Percentiles rank a stretch among this genome's conserved stretches.
These are phyloP conservation scores for Protomyctophum bolini DNA, from an alignment of 2,113 vertebrate species.

Conservation along the genomic window DNA sequence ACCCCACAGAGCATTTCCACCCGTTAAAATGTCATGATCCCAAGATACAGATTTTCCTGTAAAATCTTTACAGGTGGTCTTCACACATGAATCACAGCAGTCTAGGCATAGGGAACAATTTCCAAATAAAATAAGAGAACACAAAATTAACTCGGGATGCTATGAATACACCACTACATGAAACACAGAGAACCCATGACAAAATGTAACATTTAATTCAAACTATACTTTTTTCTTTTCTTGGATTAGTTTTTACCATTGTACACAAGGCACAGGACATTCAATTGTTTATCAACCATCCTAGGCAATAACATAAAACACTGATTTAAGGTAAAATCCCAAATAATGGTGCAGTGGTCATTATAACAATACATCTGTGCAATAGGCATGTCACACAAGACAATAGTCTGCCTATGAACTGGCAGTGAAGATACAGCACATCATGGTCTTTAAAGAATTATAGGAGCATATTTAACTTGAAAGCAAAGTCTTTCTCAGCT, in stretches of 20 bases:
- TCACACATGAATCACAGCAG: slow-evolving; percentile 16
- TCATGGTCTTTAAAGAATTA: slow-evolving; percentile 21
- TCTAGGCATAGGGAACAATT: slow-evolving; percentile 9
- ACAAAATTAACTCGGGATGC: not conserved
- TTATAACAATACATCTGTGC: slow-evolving; percentile 15
- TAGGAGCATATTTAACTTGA: not conserved
- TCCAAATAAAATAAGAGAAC: slow-evolving; percentile 7
- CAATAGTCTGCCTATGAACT: not conserved
- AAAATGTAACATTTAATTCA: slow-evolving; percentile 15
- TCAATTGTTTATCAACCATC: not conserved
- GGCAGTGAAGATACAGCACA: slow-evolving; percentile 20
- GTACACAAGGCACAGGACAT: not conserved
- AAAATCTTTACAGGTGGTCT: slow-evolving; percentile 18
- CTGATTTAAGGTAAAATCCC: not conserved
- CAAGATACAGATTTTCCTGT: slow-evolving; percentile 33
- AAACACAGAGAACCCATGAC: not conserved
- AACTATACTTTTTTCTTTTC: not conserved
- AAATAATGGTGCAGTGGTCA: not conserved
- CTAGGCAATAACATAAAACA: not conserved
- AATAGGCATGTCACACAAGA: not conserved
- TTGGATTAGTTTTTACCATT: not conserved
- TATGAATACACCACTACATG: not conserved
- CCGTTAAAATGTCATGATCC: slow-evolving; percentile 9
- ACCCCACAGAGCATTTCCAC: slow-evolving; percentile 31
- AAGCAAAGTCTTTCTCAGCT: slow-evolving; percentile 4